phyloP scores from a whole-genome alignment of 1,140 invertebrate genomes.

The Mycetomoellerius zeteki region DNA sequence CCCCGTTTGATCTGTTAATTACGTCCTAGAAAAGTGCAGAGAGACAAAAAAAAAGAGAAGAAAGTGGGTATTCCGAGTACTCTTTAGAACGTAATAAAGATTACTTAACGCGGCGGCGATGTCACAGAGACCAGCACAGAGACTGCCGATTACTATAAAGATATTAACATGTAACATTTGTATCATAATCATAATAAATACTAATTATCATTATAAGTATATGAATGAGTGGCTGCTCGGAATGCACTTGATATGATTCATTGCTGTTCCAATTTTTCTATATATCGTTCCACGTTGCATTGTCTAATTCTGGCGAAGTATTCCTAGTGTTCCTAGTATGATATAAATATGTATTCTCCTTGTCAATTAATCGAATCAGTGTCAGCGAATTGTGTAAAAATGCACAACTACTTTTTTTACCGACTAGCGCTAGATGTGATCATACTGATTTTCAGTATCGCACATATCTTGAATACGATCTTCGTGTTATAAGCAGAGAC shows the following conservation, averaged over 20 bases:
- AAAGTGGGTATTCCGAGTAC: background rate
- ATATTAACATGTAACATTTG: conserved; percentile 77
- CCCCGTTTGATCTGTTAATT: conserved; percentile 65
- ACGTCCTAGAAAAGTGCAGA: conserved; percentile 37
- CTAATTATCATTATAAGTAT: conserved; percentile 78
- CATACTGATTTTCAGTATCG: background rate
- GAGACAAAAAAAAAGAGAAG: background rate
- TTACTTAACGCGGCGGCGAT: conserved; percentile 65
- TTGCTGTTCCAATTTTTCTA: background rate
- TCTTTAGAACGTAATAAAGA: conserved; percentile 67
- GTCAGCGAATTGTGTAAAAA: background rate
- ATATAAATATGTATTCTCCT: background rate
- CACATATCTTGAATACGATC: background rate
- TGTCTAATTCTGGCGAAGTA: background rate
- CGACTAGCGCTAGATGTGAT: background rate
- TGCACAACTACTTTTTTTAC: background rate
- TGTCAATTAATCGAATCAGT: background rate
- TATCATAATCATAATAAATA: conserved; percentile 77
- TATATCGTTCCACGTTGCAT: background rate
- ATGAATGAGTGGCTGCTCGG: conserved; percentile 69
- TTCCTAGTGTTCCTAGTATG: background rate
- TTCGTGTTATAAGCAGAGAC: background rate
- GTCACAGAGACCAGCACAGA: conserved; percentile 79
- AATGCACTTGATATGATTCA: conserved; percentile 63
- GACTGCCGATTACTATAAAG: conserved; percentile 79